Conservation (phyloP, 2,113 vertebrate species). For the Takifugu bimaculatus region DNA sequence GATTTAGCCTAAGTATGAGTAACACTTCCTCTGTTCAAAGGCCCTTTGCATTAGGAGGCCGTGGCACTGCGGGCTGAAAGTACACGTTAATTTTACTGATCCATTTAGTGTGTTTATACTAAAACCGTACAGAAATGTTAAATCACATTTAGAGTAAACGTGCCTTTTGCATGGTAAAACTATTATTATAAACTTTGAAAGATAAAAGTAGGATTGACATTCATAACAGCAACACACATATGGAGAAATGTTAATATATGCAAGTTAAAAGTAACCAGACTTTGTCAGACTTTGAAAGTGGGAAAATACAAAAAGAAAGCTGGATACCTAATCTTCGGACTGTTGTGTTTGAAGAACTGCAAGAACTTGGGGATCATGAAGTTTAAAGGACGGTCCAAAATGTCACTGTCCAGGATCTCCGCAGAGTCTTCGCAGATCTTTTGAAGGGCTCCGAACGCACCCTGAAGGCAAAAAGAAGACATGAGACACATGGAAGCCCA, state of each 20-base stretch:
- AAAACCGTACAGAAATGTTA: neutral
- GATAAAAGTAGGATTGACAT: too few species aligned
- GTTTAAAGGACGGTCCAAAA: constrained; percentile 93
- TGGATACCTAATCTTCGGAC: constrained; percentile 91
- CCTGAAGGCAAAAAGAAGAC: constrained; percentile 62
- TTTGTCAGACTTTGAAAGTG: neutral
- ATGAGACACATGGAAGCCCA: neutral
- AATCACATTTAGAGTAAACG: neutral
- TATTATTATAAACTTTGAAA: neutral
- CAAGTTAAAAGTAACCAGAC: too few species aligned
- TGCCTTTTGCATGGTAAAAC: neutral
- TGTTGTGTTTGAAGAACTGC: constrained; percentile 97
- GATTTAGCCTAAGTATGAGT: constrained; percentile 1
- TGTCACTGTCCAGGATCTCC: constrained; percentile 96
- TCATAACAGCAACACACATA: neutral
- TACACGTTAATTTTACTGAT: too few species aligned
- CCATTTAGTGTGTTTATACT: too few species aligned
- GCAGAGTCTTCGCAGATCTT: constrained; percentile 99
- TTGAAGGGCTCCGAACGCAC: constrained; percentile 94
- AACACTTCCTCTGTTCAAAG: neutral
- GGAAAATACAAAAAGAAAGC: neutral
- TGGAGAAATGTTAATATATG: neutral
- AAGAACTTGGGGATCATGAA: constrained; percentile 98
- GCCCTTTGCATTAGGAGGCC: neutral
- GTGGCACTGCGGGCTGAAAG: too few species aligned